Evolutionary conservation across 2,797 vertebrate genomes (phyloP).

Genomic region (Champsocephalus esox): DNA sequence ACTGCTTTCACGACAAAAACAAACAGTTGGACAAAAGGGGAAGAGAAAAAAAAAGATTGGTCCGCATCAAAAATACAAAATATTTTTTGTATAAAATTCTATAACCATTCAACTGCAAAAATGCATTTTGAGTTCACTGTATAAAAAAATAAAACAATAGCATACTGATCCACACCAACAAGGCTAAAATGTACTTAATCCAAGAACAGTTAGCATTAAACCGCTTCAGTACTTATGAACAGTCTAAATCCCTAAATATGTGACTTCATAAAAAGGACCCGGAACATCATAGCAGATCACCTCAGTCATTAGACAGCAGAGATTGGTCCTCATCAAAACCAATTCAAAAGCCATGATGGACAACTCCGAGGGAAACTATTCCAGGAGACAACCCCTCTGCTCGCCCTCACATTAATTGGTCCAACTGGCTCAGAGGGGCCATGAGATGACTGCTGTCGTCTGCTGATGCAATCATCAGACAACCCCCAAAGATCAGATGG

Average conservation of each 20-base stretch:
- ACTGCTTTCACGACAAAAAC: conserved; percentile 54
- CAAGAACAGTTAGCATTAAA: conserved; percentile 38
- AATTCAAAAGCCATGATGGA: conserved; percentile 45
- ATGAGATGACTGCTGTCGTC: neutral
- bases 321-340: conserved; percentile 64
- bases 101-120: conserved; percentile 67
- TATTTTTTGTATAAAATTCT: conserved; percentile 69
- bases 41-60: conserved; percentile 64
- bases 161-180: conserved; percentile 63
- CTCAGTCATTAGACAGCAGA: conserved; percentile 16
- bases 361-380: conserved; percentile 49
- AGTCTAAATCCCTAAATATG: conserved; percentile 18
- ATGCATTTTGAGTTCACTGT: conserved; percentile 61
- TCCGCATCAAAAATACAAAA: conserved; percentile 80
- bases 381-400: conserved; percentile 34
- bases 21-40: conserved; percentile 40
- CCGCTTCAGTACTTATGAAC: conserved; percentile 8
- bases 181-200: conserved; percentile 58
- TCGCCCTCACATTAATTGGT: conserved; percentile 37
- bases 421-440: neutral
- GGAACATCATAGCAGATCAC: conserved; percentile 27
- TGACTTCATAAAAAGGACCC: conserved; percentile 11
- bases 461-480: conserved; percentile 13
- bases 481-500: neutral
- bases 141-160: conserved; percentile 61